phyloP scores from a whole-genome alignment of 2,797 vertebrate genomes.

The Dipus sagitta region DNA sequence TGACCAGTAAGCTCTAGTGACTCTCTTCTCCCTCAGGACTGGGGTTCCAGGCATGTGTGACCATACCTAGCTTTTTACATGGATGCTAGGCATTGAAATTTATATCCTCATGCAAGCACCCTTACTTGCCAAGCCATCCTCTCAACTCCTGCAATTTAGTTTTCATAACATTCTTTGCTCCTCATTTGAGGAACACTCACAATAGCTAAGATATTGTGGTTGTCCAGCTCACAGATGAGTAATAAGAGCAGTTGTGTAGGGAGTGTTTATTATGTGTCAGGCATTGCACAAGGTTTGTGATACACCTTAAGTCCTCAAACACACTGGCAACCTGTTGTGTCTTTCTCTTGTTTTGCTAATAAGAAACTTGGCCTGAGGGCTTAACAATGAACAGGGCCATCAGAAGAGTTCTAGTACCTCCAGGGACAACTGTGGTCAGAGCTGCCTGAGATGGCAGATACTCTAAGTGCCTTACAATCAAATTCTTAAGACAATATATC shows the following conservation, averaged over 20 bases:
- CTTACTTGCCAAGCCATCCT: neutral
- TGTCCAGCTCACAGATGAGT: neutral
- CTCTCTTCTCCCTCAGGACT: no score
- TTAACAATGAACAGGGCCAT: neutral
- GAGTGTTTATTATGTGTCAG: no score
- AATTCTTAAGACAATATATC: slow-evolving; percentile 7
- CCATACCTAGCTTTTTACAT: neutral
- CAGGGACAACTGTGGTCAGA: neutral
- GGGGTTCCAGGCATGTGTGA: no score
- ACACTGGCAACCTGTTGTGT: neutral
- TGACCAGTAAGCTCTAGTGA: no score
- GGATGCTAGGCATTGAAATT: neutral
- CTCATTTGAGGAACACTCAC: neutral
- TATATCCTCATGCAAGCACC: no score
- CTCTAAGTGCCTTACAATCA: neutral
- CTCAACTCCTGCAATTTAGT: neutral
- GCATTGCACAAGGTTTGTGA: neutral
- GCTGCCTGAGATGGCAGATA: neutral
- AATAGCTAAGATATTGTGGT: neutral
- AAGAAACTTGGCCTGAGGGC: neutral
- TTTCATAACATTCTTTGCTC: slow-evolving; percentile 44
- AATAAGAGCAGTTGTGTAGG: neutral
- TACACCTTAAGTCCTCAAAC: neutral
- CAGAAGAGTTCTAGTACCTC: neutral
- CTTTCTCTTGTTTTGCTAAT: neutral